Percentiles rank a stretch among this genome's conserved stretches.
These are phyloP conservation scores for Philereme transversata DNA, from an alignment of 2,888 invertebrate genomes.

Conservation along the genomic window DNA sequence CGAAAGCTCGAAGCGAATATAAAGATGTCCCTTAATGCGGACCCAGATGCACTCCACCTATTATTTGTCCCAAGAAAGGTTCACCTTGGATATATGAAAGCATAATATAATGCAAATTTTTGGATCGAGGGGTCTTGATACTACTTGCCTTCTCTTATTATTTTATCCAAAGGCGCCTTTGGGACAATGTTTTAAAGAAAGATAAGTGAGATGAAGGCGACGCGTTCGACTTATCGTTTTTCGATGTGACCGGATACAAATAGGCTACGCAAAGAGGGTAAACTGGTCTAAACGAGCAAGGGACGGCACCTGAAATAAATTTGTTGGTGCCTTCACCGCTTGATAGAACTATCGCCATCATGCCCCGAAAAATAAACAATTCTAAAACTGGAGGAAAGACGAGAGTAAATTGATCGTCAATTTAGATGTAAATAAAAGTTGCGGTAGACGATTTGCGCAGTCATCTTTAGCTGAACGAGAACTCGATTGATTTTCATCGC, in stretches of 20 bases:
- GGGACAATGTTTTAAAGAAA: constrained; percentile 73
- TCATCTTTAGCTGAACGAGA: not conserved
- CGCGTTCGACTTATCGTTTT: constrained; percentile 49
- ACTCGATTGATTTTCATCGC: constrained; percentile 5
- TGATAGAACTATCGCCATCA: constrained; percentile 21
- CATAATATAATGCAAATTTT: constrained; percentile 72
- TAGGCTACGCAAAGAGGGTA: constrained; percentile 39
- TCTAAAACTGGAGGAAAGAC: constrained; percentile 4
- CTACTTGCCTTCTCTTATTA: constrained; percentile 64
- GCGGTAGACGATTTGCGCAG: not conserved
- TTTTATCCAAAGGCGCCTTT: constrained; percentile 58
- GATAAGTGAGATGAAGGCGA: constrained; percentile 58
- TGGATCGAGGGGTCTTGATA: constrained; percentile 54
- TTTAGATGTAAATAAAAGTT: not conserved
- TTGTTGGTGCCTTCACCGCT: constrained; percentile 21
- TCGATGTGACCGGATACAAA: constrained; percentile 45
- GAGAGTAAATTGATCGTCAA: not conserved
- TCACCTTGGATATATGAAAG: constrained; percentile 68
- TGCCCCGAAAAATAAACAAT: constrained; percentile 11
- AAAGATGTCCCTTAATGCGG: constrained; percentile 81
- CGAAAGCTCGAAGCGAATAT: constrained; percentile 75
- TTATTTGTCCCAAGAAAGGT: constrained; percentile 75
- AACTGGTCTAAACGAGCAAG: constrained; percentile 41
- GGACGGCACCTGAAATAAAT: constrained; percentile 35
- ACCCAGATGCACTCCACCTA: constrained; percentile 77